phyloP scores from a whole-genome alignment of 1,140 invertebrate species.

The Cyclina sinensis region DNA sequence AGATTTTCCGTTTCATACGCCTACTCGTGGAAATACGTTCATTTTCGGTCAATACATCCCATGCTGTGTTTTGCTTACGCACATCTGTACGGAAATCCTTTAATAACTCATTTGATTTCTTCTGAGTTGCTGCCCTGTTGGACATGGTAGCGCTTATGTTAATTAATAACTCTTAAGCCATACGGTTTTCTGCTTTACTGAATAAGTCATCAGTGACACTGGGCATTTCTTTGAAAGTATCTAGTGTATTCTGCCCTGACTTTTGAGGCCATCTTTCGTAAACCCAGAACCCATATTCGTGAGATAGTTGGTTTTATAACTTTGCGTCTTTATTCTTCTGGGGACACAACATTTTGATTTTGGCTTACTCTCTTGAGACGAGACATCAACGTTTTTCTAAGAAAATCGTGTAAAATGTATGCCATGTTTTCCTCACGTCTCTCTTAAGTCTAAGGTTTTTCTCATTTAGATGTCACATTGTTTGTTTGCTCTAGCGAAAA shows the following conservation, averaged over 20 bases:
- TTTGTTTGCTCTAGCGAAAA: too few relatives aligned
- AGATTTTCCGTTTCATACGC: neutral
- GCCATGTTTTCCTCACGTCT: too few relatives aligned
- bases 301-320: too few relatives aligned
- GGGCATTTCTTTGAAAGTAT: too few relatives aligned
- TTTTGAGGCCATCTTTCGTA: conserved; percentile 52
- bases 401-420: too few relatives aligned
- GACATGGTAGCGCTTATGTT: conserved; percentile 45
- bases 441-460: too few relatives aligned
- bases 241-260: neutral
- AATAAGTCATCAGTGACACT: conserved; percentile 32
- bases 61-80: neutral
- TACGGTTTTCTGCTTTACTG: neutral
- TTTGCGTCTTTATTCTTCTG: too few relatives aligned
- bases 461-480: too few relatives aligned
- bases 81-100: conserved; percentile 47
- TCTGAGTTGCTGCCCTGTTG: too few relatives aligned
- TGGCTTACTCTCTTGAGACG: too few relatives aligned
- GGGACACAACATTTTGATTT: too few relatives aligned
- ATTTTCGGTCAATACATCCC: conserved; percentile 26
- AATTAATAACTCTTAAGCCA: conserved; percentile 9
- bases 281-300: conserved; percentile 33
- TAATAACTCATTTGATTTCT: conserved; percentile 44
- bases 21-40: neutral
- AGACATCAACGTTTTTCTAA: too few relatives aligned